Evolutionary conservation across 2,113 vertebrate species (phyloP), one percentile per base, ranked within the genome.

Genomic region (Gymnarchus niloticus): DNA sequence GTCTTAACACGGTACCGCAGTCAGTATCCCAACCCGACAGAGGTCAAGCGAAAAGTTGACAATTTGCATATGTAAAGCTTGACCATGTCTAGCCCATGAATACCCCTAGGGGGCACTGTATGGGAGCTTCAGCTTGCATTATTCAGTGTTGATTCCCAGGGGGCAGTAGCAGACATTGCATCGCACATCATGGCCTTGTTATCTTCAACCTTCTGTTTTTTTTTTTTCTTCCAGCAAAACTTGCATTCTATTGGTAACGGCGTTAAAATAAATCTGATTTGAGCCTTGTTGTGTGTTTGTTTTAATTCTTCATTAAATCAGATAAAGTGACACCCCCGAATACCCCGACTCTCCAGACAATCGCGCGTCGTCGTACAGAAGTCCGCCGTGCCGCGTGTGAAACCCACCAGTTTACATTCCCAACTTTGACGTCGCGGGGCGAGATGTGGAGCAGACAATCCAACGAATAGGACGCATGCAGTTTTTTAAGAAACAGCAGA

Each of bases 231-330:
- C 37, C 28, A 76, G 25, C 52, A 28, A 46, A 48, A 44, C 76
- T 78, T 44, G 76, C 19, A 48, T 48, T 21, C 44, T 48, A 48
- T 78, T 78, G 21, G 44, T 7, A n/a, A 78, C 8, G 19, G 2
- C 76, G 7, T 41, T 73, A 41, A 73, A 73, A 73, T 73, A 73
- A 73, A 73, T 6, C 65, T 73, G 41, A 73, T 73, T 73, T 73
- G 12, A 73, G 65, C 65, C 33, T 19, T 21, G 61, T 73, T 41
- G 41, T 41, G 65, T 41, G 65, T 73, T 73, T 41, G 41, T 73
- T 37, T 73, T 73, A 12, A 73, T 73, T 37, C 19, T 37, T 19
- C 12, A n/a, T 41, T 73, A 17, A 41, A 17, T 28, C 33, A 37
- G 33, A 37, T 73, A 73, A 73, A 37, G 0, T 73, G 33, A 41